A percentile compares a stretch with the other conserved stretches of the same genome.
phyloP scores from a whole-genome alignment of 2,113 vertebrate species.

The Phylloscopus whistleri region DNA sequence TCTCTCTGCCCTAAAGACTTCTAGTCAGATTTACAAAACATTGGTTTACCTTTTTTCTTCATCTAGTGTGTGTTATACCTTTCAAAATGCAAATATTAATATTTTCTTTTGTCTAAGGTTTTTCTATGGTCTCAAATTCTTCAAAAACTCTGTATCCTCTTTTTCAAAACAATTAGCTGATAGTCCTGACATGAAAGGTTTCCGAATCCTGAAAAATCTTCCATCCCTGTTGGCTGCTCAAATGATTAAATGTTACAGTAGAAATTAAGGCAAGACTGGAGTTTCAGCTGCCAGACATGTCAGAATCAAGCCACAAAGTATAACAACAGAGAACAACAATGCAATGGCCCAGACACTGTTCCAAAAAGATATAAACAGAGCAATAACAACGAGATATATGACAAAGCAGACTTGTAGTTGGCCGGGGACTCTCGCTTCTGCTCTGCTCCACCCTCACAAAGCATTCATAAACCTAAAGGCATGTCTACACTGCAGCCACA shows the following conservation, averaged over 20 bases:
- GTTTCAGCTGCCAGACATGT: neutral
- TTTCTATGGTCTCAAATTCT: neutral
- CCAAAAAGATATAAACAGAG: neutral
- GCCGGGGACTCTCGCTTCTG: neutral
- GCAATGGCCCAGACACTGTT: neutral
- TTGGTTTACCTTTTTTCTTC: neutral
- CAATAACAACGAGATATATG: neutral
- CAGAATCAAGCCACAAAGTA: neutral
- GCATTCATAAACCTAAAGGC: slow-evolving; percentile 33
- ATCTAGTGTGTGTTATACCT: neutral
- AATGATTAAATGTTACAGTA: neutral
- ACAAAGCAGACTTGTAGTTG: neutral
- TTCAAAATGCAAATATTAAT: neutral
- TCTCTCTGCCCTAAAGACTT: neutral
- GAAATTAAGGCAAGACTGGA: neutral
- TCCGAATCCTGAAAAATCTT: neutral
- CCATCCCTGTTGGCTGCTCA: neutral
- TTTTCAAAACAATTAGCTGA: neutral
- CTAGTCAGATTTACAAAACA: neutral
- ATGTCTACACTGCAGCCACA: slow-evolving; percentile 14
- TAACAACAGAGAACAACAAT: neutral
- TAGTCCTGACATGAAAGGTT: neutral
- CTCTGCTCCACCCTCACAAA: slow-evolving; percentile 16
- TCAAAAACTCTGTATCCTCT: neutral
- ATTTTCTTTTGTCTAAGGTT: neutral